These are phyloP conservation scores for Sarcoramphus papa DNA, from an alignment of 2,797 vertebrate species.

Conservation along the genomic window DNA sequence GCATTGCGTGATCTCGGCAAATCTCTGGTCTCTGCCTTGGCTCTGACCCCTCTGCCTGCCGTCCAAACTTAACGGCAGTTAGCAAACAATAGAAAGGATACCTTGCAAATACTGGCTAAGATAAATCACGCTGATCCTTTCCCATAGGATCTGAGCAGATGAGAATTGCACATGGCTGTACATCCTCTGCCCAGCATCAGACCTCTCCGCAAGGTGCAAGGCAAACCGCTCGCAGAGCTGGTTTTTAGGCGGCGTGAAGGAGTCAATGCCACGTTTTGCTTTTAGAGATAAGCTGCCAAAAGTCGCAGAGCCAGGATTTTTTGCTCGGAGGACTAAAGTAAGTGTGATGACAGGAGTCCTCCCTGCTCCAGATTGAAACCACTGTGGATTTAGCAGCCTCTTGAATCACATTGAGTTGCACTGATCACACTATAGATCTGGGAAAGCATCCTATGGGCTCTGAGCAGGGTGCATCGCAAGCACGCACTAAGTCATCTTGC, in stretches of 20 bases:
- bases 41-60: conserved; percentile 45
- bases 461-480: too few species aligned
- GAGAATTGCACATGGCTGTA: neutral
- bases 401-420: accelerated
- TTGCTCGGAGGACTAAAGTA: neutral
- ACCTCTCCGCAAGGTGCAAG: neutral
- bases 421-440: accelerated
- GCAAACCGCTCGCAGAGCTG: accelerated
- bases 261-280: accelerated
- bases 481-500: accelerated
- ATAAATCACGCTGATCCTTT: neutral
- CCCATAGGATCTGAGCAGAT: neutral
- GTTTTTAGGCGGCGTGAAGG: accelerated
- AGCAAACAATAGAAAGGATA: conserved; percentile 45
- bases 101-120: neutral
- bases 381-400: neutral
- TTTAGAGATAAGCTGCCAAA: neutral
- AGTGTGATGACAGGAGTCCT: accelerated
- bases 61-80: neutral
- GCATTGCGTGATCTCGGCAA: conserved; percentile 51
- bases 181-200: neutral
- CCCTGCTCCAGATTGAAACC: neutral
- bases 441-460: neutral
- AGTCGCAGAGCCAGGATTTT: neutral
- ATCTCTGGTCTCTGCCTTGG: conserved; percentile 39